Percentiles rank a stretch among this genome's conserved stretches.
Evolutionary conservation across 2,797 vertebrate genomes (phyloP).

Genomic region (Artibeus jamaicensis): DNA sequence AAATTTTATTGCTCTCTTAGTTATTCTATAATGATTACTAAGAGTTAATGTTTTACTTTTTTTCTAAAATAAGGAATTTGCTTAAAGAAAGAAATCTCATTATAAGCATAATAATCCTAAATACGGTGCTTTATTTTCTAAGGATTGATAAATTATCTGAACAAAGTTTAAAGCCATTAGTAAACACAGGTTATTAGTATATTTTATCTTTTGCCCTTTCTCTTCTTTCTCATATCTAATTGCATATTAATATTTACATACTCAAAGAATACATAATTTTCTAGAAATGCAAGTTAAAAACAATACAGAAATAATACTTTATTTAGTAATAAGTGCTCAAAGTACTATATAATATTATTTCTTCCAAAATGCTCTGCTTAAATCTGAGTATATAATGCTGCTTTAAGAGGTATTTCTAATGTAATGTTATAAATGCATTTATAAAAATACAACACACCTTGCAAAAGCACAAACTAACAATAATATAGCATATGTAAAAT

Average conservation of each 20-base stretch:
- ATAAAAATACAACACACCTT: background rate
- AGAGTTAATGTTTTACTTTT: slow-evolving; percentile 72
- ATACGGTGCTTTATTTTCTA: slow-evolving; percentile 46
- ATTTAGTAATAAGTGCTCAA: slow-evolving; percentile 26
- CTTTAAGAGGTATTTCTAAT: background rate
- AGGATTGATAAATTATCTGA: slow-evolving; percentile 60
- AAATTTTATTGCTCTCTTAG: slow-evolving; percentile 68
- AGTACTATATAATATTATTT: background rate
- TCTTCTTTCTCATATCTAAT: slow-evolving; percentile 10
- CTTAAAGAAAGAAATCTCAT: slow-evolving; percentile 72
- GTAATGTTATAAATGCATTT: background rate
- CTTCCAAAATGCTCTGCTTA: slow-evolving; percentile 16
- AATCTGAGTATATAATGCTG: slow-evolving; percentile 2
- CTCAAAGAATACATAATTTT: background rate
- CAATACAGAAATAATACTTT: slow-evolving; percentile 2
- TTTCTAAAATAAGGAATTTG: slow-evolving; percentile 57
- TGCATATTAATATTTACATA: background rate
- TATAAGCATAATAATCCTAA: slow-evolving; percentile 62
- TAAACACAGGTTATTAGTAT: slow-evolving; percentile 13
- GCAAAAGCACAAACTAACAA: slow-evolving; percentile 3
- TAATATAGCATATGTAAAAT: slow-evolving; percentile 13
- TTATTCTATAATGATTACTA: slow-evolving; percentile 65
- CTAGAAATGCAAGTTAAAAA: slow-evolving; percentile 27
- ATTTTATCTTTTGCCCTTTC: background rate
- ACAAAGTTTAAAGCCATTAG: slow-evolving; percentile 54